Evolutionary conservation across 2,113 vertebrate species (phyloP).

Genomic region (Phoenicopterus ruber): DNA sequence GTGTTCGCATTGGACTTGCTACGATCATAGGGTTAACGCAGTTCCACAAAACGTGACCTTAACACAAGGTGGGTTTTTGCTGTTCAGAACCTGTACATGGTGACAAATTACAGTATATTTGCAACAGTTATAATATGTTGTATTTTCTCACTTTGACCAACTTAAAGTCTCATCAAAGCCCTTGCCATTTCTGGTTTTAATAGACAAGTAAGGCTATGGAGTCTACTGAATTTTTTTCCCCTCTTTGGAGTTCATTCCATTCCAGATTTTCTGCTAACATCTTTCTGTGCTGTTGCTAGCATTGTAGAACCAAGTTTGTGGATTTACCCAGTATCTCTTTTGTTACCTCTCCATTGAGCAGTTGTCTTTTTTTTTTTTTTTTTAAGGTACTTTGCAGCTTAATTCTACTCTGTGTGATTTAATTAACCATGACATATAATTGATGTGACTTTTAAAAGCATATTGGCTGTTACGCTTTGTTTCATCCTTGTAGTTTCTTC

Average conservation of each 20-base stretch:
- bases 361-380: neutral
- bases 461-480: neutral
- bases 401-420: neutral
- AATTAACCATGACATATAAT: neutral
- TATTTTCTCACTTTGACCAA: neutral
- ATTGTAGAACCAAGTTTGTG: neutral
- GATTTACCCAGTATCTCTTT: neutral
- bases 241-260: neutral
- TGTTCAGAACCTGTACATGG: neutral
- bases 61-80: neutral
- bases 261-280: neutral
- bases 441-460: neutral
- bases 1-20: neutral
- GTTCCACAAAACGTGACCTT: neutral
- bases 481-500: neutral
- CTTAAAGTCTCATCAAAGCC: neutral
- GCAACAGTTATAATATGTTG: neutral
- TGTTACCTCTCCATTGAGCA: neutral
- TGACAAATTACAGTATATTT: neutral
- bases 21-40: neutral
- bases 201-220: neutral
- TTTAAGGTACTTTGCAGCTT: neutral
- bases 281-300: neutral
- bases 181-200: neutral
- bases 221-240: rapidly evolving